Base-by-base conservation (phyloP, 2,113 vertebrate species). In the Siniperca chuatsi region DNA sequence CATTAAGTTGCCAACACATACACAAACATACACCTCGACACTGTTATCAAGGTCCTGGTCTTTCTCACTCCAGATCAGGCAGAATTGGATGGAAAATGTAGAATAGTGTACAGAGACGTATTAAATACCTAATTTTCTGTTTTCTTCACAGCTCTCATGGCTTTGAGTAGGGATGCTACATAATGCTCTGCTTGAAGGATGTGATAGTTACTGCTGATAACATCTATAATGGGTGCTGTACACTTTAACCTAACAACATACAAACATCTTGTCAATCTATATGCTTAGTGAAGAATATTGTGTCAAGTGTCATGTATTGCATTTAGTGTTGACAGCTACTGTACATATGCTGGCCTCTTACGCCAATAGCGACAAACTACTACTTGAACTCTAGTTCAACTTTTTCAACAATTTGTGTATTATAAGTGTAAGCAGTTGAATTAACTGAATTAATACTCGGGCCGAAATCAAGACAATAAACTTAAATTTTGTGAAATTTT, bases 61-160 rank as follows among this genome's bases (percentile, higher is more conserved):
- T 73, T 40, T 48, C 40, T 82, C 78, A 13, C 69, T 80, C 61
- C 42, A 62, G 80, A 84, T 81, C 69, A 84, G 69, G 55, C 66
- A 66, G 54, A 66, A 52, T 37, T 65, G 83, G 54, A 61, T 68
- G 73, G 62, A 58, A 74, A 73, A 82, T 46, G 72, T 65, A 81
- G 44, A 82, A 48, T 29, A 42, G 62, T 66, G 55, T 48, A 46
- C 60, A 64, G 33, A 62, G 64, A 52, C 29, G 40, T 40, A 65
- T 77, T 78, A 52, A 78, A 81, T 78, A 54, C 68, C 58, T 75
- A 0, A 52, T n/a, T 46, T 46, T 83, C 35, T 71, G 69, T 69
- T 61, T 48, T 57, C 65, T 61, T 67, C 77, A 61, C 60, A 68
- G 74, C 62, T 50, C 44, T 35, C 6, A 64, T 29, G 65, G 78